phyloP scores from a whole-genome alignment of 1,140 invertebrate species.

The Centruroides vittatus region DNA sequence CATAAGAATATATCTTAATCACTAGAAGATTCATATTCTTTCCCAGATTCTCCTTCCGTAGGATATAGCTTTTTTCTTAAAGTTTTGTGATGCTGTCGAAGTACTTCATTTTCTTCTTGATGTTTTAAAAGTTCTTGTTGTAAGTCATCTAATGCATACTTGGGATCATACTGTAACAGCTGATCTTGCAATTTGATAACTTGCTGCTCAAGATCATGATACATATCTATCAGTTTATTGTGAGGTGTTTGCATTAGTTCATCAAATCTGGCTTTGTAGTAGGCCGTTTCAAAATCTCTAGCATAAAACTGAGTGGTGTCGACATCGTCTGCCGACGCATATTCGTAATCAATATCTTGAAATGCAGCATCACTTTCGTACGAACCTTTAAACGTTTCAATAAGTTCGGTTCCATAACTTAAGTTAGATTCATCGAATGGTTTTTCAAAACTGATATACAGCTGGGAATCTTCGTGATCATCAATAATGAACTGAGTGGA shows the following conservation, averaged over 20 bases:
- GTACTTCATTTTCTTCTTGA: slow-evolving; percentile 4
- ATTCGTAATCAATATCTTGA: slow-evolving; percentile 9
- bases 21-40: neutral
- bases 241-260: slow-evolving; percentile 19
- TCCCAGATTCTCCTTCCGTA: neutral
- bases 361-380: slow-evolving; percentile 5
- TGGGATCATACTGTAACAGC: slow-evolving; percentile 2
- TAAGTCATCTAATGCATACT: slow-evolving; percentile 1
- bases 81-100: neutral
- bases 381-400: neutral
- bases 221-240: slow-evolving; percentile 18
- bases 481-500: slow-evolving; percentile 30
- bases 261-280: slow-evolving; percentile 21
- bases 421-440: slow-evolving; percentile 8
- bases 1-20: neutral
- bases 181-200: slow-evolving; percentile 15
- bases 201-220: slow-evolving; percentile 17
- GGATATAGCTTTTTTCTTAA: neutral
- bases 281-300: slow-evolving; percentile 26
- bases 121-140: slow-evolving; percentile 5
- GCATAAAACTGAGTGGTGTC: slow-evolving; percentile 21
- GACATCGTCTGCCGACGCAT: slow-evolving; percentile 7
- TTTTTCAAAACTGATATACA: slow-evolving; percentile 22
- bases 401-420: neutral
- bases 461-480: slow-evolving; percentile 23